Evolutionary conservation across 2,888 invertebrate species (phyloP).

Genomic region (Axea sp.): DNA sequence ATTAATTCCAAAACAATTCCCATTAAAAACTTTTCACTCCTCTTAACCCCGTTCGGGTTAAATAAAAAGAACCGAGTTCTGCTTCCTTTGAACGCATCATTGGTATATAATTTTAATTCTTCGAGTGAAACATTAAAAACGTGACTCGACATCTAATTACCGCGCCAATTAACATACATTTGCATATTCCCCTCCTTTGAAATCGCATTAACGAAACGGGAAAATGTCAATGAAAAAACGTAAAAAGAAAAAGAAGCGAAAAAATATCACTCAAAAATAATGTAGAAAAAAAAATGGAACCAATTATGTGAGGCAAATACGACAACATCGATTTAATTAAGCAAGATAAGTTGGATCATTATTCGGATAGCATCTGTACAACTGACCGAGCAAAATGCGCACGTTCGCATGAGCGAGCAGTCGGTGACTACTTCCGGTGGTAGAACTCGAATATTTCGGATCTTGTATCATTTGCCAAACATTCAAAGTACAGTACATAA

Average conservation of each 20-base stretch:
- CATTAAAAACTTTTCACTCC: constrained; percentile 19
- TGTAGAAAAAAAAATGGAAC: too few species aligned
- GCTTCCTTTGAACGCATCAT: constrained; percentile 11
- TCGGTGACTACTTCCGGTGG: too few species aligned
- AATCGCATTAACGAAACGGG: not conserved
- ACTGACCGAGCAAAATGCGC: too few species aligned
- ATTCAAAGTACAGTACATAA: too few species aligned
- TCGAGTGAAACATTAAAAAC: constrained; percentile 1
- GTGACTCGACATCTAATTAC: constrained; percentile 4
- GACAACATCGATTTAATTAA: too few species aligned
- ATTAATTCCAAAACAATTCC: constrained; percentile 29
- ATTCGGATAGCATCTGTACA: too few species aligned
- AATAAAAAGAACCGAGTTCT: constrained; percentile 22
- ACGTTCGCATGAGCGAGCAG: too few species aligned
- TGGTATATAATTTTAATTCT: constrained; percentile 11
- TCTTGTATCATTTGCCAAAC: too few species aligned
- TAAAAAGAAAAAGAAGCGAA: not conserved
- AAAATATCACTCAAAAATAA: not conserved
- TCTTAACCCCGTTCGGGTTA: constrained; percentile 26
- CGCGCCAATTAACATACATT: constrained; percentile 21
- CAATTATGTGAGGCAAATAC: too few species aligned
- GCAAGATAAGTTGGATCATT: too few species aligned
- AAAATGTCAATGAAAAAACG: too few species aligned
- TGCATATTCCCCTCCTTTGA: not conserved
- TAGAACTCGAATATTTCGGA: too few species aligned